phyloP scores from a whole-genome alignment of 2,113 vertebrate species.

The Ibidorhyncha struthersii region DNA sequence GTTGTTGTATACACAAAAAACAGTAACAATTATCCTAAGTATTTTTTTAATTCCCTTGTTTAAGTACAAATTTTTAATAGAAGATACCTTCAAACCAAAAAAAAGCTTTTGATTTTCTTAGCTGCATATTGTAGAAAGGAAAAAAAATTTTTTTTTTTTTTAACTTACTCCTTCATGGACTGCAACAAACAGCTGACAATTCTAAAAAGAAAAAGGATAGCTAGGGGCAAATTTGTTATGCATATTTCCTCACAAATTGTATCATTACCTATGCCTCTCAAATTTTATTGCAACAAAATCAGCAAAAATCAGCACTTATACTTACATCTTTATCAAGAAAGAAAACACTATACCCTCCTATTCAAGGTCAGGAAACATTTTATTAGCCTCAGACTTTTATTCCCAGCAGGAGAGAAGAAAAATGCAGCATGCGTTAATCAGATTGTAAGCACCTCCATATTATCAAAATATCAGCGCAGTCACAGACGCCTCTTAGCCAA shows the following conservation, averaged over 20 bases:
- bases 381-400: constrained; percentile 25
- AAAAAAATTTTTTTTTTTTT: not conserved
- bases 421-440: constrained; percentile 3
- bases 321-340: not conserved
- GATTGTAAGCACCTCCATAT: not conserved
- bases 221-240: not conserved
- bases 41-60: not conserved
- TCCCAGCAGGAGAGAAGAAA: not conserved
- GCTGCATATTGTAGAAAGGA: not conserved
- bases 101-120: not conserved
- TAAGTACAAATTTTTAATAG: not conserved
- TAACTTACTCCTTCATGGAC: not conserved
- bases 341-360: not conserved
- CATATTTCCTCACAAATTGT: not conserved
- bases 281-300: not conserved
- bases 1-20: not conserved
- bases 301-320: not conserved
- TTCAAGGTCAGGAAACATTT: constrained; percentile 15
- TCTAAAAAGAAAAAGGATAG: not conserved
- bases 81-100: not conserved
- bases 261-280: not conserved
- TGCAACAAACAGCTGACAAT: not conserved
- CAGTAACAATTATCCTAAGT: not conserved
- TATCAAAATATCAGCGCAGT: not conserved
- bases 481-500: not conserved